Percentiles rank a stretch among this genome's conserved stretches.
phyloP scores from a whole-genome alignment of 2,888 invertebrate species.

The Temnothorax rugatulus region DNA sequence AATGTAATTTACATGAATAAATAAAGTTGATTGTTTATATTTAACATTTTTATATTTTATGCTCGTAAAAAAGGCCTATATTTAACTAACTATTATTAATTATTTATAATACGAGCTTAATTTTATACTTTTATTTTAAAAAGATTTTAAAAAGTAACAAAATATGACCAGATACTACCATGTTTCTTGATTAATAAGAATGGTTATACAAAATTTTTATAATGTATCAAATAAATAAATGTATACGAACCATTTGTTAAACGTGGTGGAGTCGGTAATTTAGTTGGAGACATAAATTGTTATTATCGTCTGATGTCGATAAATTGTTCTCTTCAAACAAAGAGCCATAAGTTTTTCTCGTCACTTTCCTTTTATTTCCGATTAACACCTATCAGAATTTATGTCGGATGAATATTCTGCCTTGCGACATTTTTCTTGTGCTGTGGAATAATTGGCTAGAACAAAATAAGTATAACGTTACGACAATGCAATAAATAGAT shows the following conservation, averaged over 20 bases:
- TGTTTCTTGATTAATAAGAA: too few relatives aligned
- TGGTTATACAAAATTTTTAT: background rate
- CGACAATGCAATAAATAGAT: background rate
- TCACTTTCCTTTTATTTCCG: background rate
- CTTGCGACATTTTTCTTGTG: background rate
- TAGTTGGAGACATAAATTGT: background rate
- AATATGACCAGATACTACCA: too few relatives aligned
- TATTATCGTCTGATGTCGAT: background rate
- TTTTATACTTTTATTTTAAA: too few relatives aligned
- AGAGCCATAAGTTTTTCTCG: background rate
- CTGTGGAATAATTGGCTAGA: background rate
- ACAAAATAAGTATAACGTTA: background rate
- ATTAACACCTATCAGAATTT: background rate
- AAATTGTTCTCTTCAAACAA: background rate
- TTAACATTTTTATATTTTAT: too few relatives aligned
- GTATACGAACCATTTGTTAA: constrained; percentile 5
- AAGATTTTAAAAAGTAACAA: too few relatives aligned
- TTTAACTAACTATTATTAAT: too few relatives aligned
- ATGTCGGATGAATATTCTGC: background rate
- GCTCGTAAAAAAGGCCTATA: too few relatives aligned
- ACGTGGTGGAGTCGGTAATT: constrained; percentile 3
- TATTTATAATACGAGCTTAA: too few relatives aligned
- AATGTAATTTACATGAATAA: too few relatives aligned
- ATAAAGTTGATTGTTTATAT: too few relatives aligned
- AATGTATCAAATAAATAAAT: background rate